Evolutionary conservation across 2,888 invertebrate genomes (phyloP), one percentile per base, ranked within the genome.

Genomic region (Callyntrura sp.): DNA sequence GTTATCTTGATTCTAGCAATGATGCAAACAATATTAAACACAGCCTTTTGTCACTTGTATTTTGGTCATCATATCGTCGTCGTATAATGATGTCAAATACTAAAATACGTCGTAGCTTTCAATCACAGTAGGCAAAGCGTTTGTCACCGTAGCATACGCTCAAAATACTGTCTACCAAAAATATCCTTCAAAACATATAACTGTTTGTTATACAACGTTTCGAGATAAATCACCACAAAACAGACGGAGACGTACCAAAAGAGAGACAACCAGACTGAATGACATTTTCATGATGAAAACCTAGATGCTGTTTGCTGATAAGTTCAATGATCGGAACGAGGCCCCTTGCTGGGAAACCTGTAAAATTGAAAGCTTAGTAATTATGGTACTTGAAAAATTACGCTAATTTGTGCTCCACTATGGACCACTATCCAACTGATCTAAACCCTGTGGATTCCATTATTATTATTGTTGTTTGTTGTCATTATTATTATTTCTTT

Each of bases 1-100:
- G 45, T 20, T 86, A 86, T 86, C 86, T 86, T 86, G 79, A 79
- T 86, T 65, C 35, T 79, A 8, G 48, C 78, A 73, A 85, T 51
- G 85, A 85, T 60, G 35, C 45, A 17, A 14, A 51, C 25, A 25
- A 62, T n/a, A 76, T 76, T 57, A 48, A 55, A 48, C 78, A 76
- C 55, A 76, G 43, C 43, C 51, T 43, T 35, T 68, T 79, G 79
- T 86, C 86, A 35, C 35, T 55, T 68, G 86, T 68, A 17, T 55
- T 60, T 5, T 68, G 20, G n/a, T 51, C 68, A 68, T 86, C 23
- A 28, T 20, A 55, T 25, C 17, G 35, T 35, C 35, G 35, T 35
- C 35, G 35, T 35, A 35, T 35, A 78, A 78, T 48, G 55, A 79
- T 86, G 86, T 86, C 86, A 78, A 78, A 51, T 35, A 35, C 35